phyloP scores from a whole-genome alignment of 2,888 invertebrate species.

The Chloromyia formosa region DNA sequence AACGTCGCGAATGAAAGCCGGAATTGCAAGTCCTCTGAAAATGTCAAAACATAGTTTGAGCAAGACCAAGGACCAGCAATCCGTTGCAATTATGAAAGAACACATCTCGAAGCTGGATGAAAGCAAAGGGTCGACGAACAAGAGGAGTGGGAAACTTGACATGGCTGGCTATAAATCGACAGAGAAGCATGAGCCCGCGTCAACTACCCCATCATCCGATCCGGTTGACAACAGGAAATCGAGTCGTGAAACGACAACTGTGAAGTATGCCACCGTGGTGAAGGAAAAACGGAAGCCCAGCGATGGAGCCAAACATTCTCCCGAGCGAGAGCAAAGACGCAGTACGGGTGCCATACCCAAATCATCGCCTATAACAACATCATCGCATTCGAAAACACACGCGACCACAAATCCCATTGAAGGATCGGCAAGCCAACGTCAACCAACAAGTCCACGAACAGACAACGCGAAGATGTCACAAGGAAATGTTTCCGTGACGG shows the following conservation, averaged over 20 bases:
- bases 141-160: background rate
- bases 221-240: background rate
- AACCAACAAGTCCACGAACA: constrained; percentile 41
- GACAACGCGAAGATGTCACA: background rate
- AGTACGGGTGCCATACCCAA: constrained; percentile 61
- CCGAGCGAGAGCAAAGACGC: constrained; percentile 37
- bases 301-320: constrained; percentile 38
- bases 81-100: constrained; percentile 41
- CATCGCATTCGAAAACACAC: constrained; percentile 44
- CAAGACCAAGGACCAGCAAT: background rate
- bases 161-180: constrained; percentile 10
- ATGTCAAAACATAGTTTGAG: constrained; percentile 25
- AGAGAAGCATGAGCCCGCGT: background rate
- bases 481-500: background rate
- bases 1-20: background rate
- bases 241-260: constrained; percentile 15
- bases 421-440: background rate
- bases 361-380: constrained; percentile 47
- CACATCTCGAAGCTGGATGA: background rate
- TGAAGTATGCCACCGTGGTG: constrained; percentile 33
- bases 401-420: constrained; percentile 40
- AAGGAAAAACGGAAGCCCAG: background rate
- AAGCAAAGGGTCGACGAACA: background rate
- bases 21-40: constrained; percentile 42
- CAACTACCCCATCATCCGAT: background rate